Evolutionary conservation across 2,797 vertebrate species (phyloP).

Genomic region (Scyliorhinus canicula): DNA sequence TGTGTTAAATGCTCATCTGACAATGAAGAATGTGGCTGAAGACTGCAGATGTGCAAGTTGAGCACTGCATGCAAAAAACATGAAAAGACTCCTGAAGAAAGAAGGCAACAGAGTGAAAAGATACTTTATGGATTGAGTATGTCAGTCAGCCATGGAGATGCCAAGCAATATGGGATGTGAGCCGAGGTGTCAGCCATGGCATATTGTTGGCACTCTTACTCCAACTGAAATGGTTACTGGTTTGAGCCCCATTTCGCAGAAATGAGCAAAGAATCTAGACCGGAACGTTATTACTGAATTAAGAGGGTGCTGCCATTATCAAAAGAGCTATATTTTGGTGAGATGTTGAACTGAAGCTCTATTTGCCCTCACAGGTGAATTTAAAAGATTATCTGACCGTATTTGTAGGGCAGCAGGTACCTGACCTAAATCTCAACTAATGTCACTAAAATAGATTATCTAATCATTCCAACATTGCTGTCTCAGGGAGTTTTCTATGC

Average conservation of each 20-base stretch:
- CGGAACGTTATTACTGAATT: neutral
- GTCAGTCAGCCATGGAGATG: neutral
- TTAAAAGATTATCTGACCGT: neutral
- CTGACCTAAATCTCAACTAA: neutral
- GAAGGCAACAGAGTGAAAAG: neutral
- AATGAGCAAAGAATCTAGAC: neutral
- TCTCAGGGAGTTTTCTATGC: neutral
- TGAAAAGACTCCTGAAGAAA: neutral
- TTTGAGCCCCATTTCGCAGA: neutral
- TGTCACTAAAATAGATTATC: neutral
- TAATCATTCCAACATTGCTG: neutral
- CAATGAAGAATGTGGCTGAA: neutral
- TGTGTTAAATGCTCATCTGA: neutral
- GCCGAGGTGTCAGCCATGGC: neutral
- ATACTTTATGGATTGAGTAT: neutral
- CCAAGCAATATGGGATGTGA: neutral
- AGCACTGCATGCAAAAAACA: neutral
- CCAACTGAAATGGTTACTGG: neutral
- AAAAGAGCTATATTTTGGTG: neutral
- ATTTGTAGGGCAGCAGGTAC: too few species aligned
- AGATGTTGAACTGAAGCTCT: neutral
- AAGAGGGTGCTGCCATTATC: neutral
- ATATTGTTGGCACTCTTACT: neutral
- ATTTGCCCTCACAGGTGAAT: neutral
- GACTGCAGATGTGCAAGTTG: neutral